Evolutionary conservation across 2,113 vertebrate species (phyloP).

Genomic region (Sphaerodactylus townsendi): DNA sequence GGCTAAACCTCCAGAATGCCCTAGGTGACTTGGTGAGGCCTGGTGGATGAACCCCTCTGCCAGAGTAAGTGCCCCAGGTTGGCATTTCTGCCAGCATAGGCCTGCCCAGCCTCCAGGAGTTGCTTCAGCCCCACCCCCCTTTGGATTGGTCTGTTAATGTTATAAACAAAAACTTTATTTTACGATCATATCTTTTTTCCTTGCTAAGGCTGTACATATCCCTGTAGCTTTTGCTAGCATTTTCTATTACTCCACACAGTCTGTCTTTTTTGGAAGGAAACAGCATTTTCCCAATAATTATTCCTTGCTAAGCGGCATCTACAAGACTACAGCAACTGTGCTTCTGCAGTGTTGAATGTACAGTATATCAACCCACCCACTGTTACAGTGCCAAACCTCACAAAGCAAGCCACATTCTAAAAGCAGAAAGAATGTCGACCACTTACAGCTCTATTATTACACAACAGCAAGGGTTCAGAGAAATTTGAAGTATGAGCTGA

Average conservation of each 20-base stretch:
- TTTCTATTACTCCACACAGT: not conserved
- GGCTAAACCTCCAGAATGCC: too few relatives aligned
- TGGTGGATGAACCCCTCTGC: too few relatives aligned
- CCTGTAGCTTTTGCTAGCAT: fast-evolving
- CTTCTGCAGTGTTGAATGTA: not conserved
- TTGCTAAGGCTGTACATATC: not conserved
- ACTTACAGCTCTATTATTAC: not conserved
- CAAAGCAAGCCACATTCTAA: not conserved
- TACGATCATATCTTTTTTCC: not conserved
- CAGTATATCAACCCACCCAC: constrained; percentile 15
- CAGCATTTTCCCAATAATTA: constrained; percentile 19
- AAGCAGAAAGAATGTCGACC: not conserved
- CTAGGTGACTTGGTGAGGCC: too few relatives aligned
- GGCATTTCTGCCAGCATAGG: too few relatives aligned
- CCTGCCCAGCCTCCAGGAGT: too few relatives aligned
- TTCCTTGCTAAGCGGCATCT: constrained; percentile 18
- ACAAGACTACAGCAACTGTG: constrained; percentile 12
- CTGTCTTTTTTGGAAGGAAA: constrained; percentile 29
- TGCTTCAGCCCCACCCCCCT: too few relatives aligned
- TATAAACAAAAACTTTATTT: too few relatives aligned
- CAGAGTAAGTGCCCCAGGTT: too few relatives aligned
- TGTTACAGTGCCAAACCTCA: not conserved
- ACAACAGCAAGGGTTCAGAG: constrained; percentile 14
- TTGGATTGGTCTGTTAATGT: too few relatives aligned
- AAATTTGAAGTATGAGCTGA: constrained; percentile 30